Evolutionary conservation across 2,888 invertebrate species (phyloP), one percentile per base, ranked within the genome.

Genomic region (Serrognathus titanus): DNA sequence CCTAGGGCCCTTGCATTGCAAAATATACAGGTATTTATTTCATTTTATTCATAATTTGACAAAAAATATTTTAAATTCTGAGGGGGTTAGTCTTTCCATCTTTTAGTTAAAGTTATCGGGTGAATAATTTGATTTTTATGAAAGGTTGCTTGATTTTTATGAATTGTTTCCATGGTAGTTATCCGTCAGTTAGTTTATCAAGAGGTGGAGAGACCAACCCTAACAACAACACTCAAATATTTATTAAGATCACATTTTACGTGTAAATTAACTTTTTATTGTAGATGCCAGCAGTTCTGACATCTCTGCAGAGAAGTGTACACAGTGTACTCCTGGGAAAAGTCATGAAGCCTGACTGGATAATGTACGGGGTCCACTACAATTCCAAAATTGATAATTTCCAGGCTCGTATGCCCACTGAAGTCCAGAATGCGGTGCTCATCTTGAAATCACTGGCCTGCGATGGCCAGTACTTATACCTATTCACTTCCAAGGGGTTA

Each of bases 401-500:
- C 72, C 79, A 78, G n/a, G 81, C 86, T 2, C 76, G 76, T 67
- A 75, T 81, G 68, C 79, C 80, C 39, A 74, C 74, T 59, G 81
- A 81, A 60, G 71, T 81, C 7, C 78, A 78, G 63, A 81, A 80
- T 69, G 71, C 79, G 55, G 71, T 78, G 16, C 64, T 81, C 50
- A 76, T 75, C 58, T 74, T 81, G 12, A 80, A 80, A 51, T 86
- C 90, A 3, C 81, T 97, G 70, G 90, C 93, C 6, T 92, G 92
- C 63, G 96, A 97, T 77, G 97, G 97, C 8, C 88, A 88, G 63
- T 95, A 85, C 77, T 81, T 98, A 51, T 98, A 94, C 77, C 80
- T 98, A 31, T 88, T 92, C 68, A 87, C 92, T 35, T 87, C 88
- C 8, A 87, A 88, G 67, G 93, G 94, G 1, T 80, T 98, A 46